Conservation (phyloP, 2,113 vertebrate species). For the Percopsis transmontana region DNA sequence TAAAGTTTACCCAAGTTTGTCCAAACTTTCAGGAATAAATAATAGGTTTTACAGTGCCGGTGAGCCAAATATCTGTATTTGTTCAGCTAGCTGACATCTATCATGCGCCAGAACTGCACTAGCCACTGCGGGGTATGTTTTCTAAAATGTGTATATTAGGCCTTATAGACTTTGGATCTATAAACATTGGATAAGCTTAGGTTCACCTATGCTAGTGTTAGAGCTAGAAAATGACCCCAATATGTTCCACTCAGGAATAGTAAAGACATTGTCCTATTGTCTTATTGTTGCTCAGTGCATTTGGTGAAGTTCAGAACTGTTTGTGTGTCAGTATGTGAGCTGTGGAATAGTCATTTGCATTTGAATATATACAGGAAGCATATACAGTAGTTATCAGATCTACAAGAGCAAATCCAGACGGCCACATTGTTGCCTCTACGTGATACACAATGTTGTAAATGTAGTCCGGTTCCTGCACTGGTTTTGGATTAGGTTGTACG, state of each 20-base stretch:
- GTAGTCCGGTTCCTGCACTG: slow-evolving; percentile 18
- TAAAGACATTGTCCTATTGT: slow-evolving; percentile 8
- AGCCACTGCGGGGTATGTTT: slow-evolving; percentile 4
- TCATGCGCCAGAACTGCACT: neutral
- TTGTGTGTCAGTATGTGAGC: neutral
- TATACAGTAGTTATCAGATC: slow-evolving; percentile 1
- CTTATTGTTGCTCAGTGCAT: slow-evolving; percentile 18
- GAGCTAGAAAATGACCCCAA: too few relatives aligned
- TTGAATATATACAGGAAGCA: neutral
- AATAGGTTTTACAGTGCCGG: slow-evolving; percentile 16
- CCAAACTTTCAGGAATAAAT: slow-evolving; percentile 39
- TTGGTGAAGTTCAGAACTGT: slow-evolving; percentile 28
- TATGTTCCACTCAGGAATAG: slow-evolving; percentile 33
- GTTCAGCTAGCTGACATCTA: neutral
- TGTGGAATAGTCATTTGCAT: neutral
- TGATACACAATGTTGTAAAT: neutral
- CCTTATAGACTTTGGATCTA: slow-evolving; percentile 40
- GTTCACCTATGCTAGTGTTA: too few relatives aligned
- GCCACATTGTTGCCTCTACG: too few relatives aligned
- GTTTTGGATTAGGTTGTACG: slow-evolving; percentile 33
- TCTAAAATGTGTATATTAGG: slow-evolving; percentile 42
- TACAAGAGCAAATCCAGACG: neutral
- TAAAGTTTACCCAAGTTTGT: slow-evolving; percentile 34
- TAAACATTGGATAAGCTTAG: too few relatives aligned
- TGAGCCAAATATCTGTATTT: neutral